phyloP scores from a whole-genome alignment of 2,113 vertebrate genomes.

The Notechis scutatus region DNA sequence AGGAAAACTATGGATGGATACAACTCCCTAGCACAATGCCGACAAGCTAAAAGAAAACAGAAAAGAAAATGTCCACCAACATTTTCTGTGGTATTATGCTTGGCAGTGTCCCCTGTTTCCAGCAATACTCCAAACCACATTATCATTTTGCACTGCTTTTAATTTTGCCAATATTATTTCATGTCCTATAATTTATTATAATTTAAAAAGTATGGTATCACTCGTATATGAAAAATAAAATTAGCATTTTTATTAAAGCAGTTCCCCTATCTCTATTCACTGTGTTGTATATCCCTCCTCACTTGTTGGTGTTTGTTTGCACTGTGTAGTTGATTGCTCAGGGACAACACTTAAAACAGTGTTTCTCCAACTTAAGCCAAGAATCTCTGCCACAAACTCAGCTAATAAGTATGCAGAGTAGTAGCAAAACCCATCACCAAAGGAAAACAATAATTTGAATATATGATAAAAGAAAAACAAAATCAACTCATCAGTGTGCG shows the following conservation, averaged over 20 bases:
- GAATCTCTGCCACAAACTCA: constrained; percentile 40
- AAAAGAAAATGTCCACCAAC: neutral
- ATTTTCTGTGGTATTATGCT: neutral
- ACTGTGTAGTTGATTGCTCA: constrained; percentile 17
- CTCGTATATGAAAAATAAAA: neutral
- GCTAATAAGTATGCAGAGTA: constrained; percentile 59
- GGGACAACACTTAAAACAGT: constrained; percentile 33
- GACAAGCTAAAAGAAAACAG: neutral
- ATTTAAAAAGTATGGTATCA: neutral
- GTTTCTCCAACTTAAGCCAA: constrained; percentile 40
- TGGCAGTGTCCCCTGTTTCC: neutral
- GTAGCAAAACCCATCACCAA: constrained; percentile 56
- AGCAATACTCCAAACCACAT: neutral
- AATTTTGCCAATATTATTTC: neutral
- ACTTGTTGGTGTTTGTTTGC: neutral
- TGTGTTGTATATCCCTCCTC: neutral
- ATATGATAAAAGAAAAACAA: constrained; percentile 62
- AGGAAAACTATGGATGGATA: neutral
- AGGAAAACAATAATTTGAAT: constrained; percentile 65
- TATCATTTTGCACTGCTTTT: neutral
- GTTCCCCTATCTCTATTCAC: constrained; percentile 18
- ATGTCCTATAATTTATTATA: neutral
- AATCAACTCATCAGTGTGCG: constrained; percentile 54
- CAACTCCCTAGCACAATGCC: neutral
- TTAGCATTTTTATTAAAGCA: constrained; percentile 25